Conservation (phyloP, 2,888 invertebrate species). For the Pachymerium ferrugineum region DNA sequence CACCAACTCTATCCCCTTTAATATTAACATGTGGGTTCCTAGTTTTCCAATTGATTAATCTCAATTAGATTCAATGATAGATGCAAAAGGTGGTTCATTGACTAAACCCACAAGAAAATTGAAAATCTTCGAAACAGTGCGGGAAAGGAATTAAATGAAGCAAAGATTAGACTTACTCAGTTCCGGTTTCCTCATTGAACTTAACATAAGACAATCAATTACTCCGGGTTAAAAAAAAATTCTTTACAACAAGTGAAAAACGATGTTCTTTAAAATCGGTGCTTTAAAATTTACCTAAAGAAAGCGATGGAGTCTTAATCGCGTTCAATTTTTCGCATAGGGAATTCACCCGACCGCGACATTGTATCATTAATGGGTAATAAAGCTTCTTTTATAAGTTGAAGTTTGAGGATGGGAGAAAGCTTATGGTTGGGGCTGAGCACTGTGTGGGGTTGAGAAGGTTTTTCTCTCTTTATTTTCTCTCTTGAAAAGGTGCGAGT, state of each 20-base stretch:
- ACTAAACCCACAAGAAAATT: neutral
- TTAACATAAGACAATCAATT: no score
- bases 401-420: no score
- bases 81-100: conserved; percentile 1
- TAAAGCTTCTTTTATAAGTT: conserved; percentile 10
- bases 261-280: neutral
- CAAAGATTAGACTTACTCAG: no score
- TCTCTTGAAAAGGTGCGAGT: neutral
- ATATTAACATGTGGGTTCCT: neutral
- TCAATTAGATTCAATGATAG: neutral
- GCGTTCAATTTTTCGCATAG: conserved; percentile 6
- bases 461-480: neutral
- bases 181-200: no score
- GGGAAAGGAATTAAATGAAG: neutral
- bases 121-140: neutral
- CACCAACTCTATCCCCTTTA: no score
- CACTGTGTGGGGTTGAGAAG: neutral
- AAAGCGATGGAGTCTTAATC: conserved; percentile 1
- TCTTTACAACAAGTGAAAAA: no score
- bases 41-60: conserved; percentile 9
- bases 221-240: no score
- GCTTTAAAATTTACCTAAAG: conserved; percentile 8
- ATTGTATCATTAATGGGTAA: conserved; percentile 27
- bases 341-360: conserved; percentile 22
- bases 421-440: neutral